phyloP scores from a whole-genome alignment of 2,113 vertebrate species.

The Chitala chitala region DNA sequence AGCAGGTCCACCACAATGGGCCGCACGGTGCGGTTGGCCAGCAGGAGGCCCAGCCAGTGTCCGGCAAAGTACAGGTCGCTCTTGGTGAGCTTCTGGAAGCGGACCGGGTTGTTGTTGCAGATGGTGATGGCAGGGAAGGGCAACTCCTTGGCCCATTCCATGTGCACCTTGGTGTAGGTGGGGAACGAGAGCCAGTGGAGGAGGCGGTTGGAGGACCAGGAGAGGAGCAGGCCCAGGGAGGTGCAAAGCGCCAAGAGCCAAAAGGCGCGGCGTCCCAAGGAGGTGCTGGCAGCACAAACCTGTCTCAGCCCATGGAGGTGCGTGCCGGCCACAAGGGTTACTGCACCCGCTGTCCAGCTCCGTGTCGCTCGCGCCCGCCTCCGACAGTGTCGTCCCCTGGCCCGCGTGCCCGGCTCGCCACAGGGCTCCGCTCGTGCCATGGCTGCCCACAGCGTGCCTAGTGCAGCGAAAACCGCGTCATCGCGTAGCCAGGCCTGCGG shows the following conservation, averaged over 20 bases:
- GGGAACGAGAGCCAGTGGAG: constrained; percentile 92
- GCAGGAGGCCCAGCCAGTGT: constrained; percentile 87
- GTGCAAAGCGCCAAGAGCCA: constrained; percentile 88
- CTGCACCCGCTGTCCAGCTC: constrained; percentile 51
- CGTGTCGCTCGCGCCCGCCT: constrained; percentile 43
- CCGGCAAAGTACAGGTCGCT: constrained; percentile 93
- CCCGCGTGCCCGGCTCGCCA: constrained; percentile 45
- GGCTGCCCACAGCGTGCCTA: constrained; percentile 62
- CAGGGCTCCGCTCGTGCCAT: constrained; percentile 66
- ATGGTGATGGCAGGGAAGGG: constrained; percentile 89
- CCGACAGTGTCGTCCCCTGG: neutral
- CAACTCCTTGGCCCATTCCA: constrained; percentile 89
- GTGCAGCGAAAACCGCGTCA: constrained; percentile 58
- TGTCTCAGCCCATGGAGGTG: constrained; percentile 83
- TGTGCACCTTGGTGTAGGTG: constrained; percentile 84
- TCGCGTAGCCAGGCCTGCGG: constrained; percentile 63
- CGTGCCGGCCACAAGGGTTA: constrained; percentile 49
- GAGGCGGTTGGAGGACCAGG: constrained; percentile 90
- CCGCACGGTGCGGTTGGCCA: constrained; percentile 83
- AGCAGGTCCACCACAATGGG: constrained; percentile 85
- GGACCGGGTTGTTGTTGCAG: constrained; percentile 96
- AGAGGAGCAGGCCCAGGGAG: constrained; percentile 82
- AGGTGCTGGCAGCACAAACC: constrained; percentile 69
- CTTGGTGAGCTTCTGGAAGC: constrained; percentile 91
- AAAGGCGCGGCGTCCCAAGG: constrained; percentile 73